Conservation (phyloP, 2,888 invertebrate species). For the Apomyelois bistriatella region DNA sequence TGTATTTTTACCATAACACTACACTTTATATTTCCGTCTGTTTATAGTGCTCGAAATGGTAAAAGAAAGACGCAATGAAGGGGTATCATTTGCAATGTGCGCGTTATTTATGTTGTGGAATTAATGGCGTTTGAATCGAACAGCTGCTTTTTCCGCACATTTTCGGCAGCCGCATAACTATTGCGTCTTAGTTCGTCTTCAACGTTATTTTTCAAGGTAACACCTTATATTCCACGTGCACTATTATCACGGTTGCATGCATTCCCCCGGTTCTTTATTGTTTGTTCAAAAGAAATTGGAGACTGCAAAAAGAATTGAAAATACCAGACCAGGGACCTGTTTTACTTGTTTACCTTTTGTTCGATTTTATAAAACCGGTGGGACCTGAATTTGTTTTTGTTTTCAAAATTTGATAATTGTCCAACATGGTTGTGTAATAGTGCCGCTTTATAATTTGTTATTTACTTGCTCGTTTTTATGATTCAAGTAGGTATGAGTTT, state of each 20-base stretch:
- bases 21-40: not conserved
- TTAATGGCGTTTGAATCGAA: conserved; percentile 59
- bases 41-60: conserved; percentile 57
- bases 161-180: conserved; percentile 16
- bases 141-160: conserved; percentile 56
- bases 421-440: conserved; percentile 3
- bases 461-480: not conserved
- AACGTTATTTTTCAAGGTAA: conserved; percentile 32
- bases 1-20: too few relatives aligned
- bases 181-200: conserved; percentile 16
- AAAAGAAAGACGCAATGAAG: conserved; percentile 78
- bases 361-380: conserved; percentile 34
- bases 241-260: conserved; percentile 54
- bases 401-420: conserved; percentile 16
- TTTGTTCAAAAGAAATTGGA: conserved; percentile 62
- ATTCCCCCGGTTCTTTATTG: conserved; percentile 43
- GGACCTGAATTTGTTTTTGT: conserved; percentile 24
- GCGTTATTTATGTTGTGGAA: conserved; percentile 73
- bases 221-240: conserved; percentile 33
- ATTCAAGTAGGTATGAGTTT: too few relatives aligned
- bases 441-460: not conserved
- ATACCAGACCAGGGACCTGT: conserved; percentile 44
- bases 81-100: conserved; percentile 69
- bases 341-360: conserved; percentile 50
- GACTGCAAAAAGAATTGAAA: conserved; percentile 50